Evolutionary conservation across 2,888 invertebrate species (phyloP).

Genomic region (Molanna angustata): DNA sequence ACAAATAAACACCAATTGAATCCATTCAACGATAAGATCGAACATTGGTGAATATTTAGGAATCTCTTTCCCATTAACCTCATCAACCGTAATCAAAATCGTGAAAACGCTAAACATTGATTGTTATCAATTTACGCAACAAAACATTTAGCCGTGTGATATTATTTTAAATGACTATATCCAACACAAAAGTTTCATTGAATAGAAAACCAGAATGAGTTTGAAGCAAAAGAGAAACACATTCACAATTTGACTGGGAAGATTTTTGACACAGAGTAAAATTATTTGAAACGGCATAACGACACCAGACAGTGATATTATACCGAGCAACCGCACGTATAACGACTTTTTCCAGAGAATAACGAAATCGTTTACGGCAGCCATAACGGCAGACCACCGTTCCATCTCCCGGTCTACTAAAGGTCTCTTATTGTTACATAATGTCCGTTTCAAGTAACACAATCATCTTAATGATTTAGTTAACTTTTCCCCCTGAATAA

Average conservation of each 20-base stretch:
- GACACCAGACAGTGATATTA: not conserved
- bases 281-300: constrained; percentile 12
- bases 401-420: not conserved
- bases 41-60: no score
- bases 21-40: no score
- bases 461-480: constrained; percentile 13
- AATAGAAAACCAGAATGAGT: no score
- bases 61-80: no score
- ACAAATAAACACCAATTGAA: no score
- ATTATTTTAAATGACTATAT: no score
- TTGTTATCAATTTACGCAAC: no score
- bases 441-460: constrained; percentile 16
- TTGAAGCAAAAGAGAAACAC: no score
- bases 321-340: not conserved
- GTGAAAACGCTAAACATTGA: no score
- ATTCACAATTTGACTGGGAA: constrained; percentile 2
- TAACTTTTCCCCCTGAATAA: not conserved
- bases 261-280: constrained; percentile 9
- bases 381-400: not conserved
- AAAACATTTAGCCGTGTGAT: no score
- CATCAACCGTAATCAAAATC: no score
- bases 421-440: constrained; percentile 15
- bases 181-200: no score
- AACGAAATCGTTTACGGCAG: not conserved
- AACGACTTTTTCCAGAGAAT: constrained; percentile 1